Conservation (phyloP, 2,888 invertebrate genomes). For the Hirudinaria manillensis region DNA sequence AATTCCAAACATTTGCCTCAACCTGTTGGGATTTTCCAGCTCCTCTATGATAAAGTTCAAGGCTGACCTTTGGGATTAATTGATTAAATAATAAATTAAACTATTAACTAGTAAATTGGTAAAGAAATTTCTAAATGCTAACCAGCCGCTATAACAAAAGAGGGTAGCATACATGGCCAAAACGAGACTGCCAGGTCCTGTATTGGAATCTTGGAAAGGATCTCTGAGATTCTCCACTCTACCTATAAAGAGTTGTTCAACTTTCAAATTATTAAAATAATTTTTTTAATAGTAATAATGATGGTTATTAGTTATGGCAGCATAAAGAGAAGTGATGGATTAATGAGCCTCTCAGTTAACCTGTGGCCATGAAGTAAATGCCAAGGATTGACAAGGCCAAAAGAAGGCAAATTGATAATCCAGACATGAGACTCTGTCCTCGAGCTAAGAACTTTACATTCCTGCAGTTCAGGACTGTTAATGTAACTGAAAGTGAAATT, state of each 20-base stretch:
- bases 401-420: constrained; percentile 44
- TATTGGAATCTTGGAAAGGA: constrained; percentile 45
- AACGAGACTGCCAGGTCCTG: constrained; percentile 62
- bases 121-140: not conserved
- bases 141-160: constrained; percentile 56
- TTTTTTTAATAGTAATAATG: too few relatives aligned
- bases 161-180: constrained; percentile 50
- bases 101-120: too few relatives aligned
- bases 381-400: constrained; percentile 80
- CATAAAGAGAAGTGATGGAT: too few relatives aligned
- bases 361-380: constrained; percentile 70
- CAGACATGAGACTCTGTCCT: constrained; percentile 45
- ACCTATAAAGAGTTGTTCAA: constrained; percentile 16
- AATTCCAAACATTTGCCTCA: constrained; percentile 14
- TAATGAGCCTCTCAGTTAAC: constrained; percentile 54
- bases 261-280: too few relatives aligned
- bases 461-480: constrained; percentile 45
- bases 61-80: constrained; percentile 46
- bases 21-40: constrained; percentile 51
- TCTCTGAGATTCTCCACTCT: constrained; percentile 39
- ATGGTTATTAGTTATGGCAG: too few relatives aligned
- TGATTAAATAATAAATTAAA: not conserved
- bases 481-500: constrained; percentile 29
- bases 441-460: constrained; percentile 47
- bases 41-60: constrained; percentile 52